Base-by-base conservation (phyloP, 2,888 invertebrate genomes). In the Gisinianus flammeolus region DNA sequence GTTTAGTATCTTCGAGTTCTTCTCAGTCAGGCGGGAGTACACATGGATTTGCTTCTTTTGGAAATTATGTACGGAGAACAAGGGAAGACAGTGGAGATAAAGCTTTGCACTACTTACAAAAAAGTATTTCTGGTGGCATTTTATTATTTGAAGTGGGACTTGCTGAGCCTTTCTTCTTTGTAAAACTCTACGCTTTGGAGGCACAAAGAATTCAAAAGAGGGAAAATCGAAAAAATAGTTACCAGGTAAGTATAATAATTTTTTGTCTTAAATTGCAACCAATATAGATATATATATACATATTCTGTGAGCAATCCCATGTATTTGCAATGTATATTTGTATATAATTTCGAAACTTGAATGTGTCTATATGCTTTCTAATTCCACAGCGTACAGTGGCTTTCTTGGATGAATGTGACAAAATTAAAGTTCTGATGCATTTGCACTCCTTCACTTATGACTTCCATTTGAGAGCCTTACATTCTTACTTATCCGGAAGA, bases 381-480 rank as follows among this genome's bases (percentile, higher is more conserved):
- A 67, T 82, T 85, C 87, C 87, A 56, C 86, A 91, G 90, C 91
- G 91, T 85, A 90, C 90, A 77, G 85, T 90, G 79, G 90, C 90
- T 83, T 92, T 92, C 85, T 86, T 92, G 85, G 91, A 91, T 85
- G 91, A 91, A 85, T 90, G 91, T 85, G 93, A 93, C 85, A 90
- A 91, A 85, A 90, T 92, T 79, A 92, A 92, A 86, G 90, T 91
- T 79, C 88, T 90, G 79, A 92, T 93, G 88, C 93, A 93, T 86
- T 88, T 93, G 75, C 93, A 93, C 87, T 93, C 93, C 3, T 93
- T 93, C 86, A 91, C 92, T 0, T 93, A 93, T 85, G 93, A 93
- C 87, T 93, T 92, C 86, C 93, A 93, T 86, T 87, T 93, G 79
- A 89, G 93, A 54, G 90, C 90, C 78, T 89, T 93, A 75, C 91